Evolutionary conservation across 2,797 vertebrate species (phyloP), one percentile per base, ranked within the genome.

Genomic region (Poecilia picta): DNA sequence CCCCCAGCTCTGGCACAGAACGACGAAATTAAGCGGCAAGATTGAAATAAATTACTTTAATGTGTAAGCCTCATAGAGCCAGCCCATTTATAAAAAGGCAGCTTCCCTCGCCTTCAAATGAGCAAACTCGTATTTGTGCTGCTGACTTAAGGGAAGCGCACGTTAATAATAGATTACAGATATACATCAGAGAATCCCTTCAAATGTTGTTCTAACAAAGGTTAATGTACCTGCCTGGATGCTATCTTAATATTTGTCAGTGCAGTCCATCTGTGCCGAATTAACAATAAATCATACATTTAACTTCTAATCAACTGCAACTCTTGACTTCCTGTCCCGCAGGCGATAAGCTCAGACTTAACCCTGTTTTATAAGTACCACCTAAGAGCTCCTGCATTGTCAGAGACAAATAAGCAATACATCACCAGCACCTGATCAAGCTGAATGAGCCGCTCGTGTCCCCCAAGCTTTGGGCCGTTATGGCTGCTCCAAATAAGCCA

Each of bases 11-110:
- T 77, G 77, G 75, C 79, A 83, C 81, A 79, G 77, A 90, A 86
- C 83, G 81, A 72, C 88, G 83, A 87, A 89, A 94, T 93, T 89
- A 92, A 91, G 76, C 31, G 83, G 71, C 82, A 76, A 82, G 83
- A 92, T 88, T 91, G 88, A 93, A 94, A 94, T 89, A 86, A 87
- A 94, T 89, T 89, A 87, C 89, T 92, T 93, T 91, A 89, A 91
- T 92, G 92, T 86, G 76, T 62, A 82, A 85, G 81, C 81, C 82
- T 85, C 77, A 66, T 83, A 70, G 80, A 89, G 83, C 85, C 77
- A 62, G 78, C 78, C 79, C 85, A 88, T 84, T 89, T 81, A 85
- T 86, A 77, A 72, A 77, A 83, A 83, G 85, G 87, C 73, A 74
- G 71, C 83, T 49, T 77, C n/a, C 66, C 23, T n/a, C 75, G 73